Conservation (phyloP, 1,140 invertebrate species). For the Bombus balteatus region DNA sequence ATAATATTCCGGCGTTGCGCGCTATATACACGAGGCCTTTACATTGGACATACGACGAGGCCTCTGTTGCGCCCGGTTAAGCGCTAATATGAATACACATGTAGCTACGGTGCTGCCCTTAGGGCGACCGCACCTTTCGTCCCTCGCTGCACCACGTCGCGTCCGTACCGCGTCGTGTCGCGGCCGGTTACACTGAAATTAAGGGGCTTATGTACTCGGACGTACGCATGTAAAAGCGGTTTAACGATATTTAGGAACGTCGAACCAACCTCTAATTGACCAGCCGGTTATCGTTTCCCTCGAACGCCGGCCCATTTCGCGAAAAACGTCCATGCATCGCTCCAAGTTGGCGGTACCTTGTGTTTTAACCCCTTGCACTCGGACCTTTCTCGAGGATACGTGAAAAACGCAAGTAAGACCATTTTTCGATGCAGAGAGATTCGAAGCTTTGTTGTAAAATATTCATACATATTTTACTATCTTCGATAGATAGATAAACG, state of each 20-base stretch:
- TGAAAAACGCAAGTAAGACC: not conserved
- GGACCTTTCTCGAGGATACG: not conserved
- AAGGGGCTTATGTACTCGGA: slow-evolving; percentile 30
- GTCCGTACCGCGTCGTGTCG: slow-evolving; percentile 19
- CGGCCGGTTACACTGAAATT: slow-evolving; percentile 49
- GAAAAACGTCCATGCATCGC: no score
- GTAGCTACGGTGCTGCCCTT: slow-evolving; percentile 18
- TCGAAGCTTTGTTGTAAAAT: not conserved
- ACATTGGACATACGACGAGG: no score
- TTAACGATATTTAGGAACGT: slow-evolving; percentile 57
- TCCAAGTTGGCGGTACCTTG: no score
- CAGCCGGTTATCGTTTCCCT: not conserved
- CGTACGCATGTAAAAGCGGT: slow-evolving; percentile 19
- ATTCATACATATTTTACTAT: no score
- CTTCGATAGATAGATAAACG: no score
- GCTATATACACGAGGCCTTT: not conserved
- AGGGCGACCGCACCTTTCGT: not conserved
- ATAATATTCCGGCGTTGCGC: slow-evolving; percentile 45
- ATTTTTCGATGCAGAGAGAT: not conserved
- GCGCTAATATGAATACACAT: slow-evolving; percentile 29
- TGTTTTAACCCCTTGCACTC: not conserved
- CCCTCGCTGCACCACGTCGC: not conserved
- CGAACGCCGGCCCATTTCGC: not conserved
- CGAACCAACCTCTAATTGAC: slow-evolving; percentile 49
- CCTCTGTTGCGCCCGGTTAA: slow-evolving; percentile 3